A percentile compares a stretch with the other conserved stretches of the same genome.
Evolutionary conservation across 2,888 invertebrate genomes (phyloP).

Genomic region (Andrena trimmerana): DNA sequence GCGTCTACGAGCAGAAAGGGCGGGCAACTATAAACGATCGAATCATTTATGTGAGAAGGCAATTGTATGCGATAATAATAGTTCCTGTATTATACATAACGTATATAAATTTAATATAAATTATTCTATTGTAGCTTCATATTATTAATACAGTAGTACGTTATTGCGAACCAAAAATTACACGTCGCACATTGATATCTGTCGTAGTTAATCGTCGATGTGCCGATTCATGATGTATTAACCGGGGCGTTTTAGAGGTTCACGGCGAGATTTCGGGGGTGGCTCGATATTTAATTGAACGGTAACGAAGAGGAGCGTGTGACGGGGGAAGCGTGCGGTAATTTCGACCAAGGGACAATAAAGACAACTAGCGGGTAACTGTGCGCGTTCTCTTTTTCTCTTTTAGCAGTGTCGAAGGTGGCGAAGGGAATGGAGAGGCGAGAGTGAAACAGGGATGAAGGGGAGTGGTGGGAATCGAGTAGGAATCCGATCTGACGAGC

Average conservation of each 20-base stretch:
- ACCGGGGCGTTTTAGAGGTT: not conserved
- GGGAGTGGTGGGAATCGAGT: not conserved
- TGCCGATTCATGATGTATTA: conserved; percentile 30
- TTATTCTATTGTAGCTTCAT: conserved; percentile 74
- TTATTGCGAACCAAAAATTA: conserved; percentile 49
- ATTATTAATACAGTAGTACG: conserved; percentile 44
- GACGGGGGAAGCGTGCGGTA: not conserved
- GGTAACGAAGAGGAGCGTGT: not conserved
- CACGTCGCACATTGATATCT: conserved; percentile 37
- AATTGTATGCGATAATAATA: conserved; percentile 70
- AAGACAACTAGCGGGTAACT: conserved; percentile 19
- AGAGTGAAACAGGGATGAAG: not conserved
- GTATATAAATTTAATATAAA: conserved; percentile 69
- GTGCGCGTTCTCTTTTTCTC: conserved; percentile 5
- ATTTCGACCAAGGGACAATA: conserved; percentile 44
- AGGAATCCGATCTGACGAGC: not conserved
- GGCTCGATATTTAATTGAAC: conserved; percentile 17
- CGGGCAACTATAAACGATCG: conserved; percentile 54
- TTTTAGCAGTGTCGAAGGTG: not conserved
- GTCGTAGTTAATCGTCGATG: conserved; percentile 38
- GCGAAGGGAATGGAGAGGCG: not conserved
- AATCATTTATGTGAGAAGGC: conserved; percentile 73
- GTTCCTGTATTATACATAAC: conserved; percentile 80
- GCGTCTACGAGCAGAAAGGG: conserved; percentile 9
- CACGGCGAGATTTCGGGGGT: not conserved